Evolutionary conservation across 2,113 vertebrate genomes (phyloP).

Genomic region (Rhinichthys klamathensis): DNA sequence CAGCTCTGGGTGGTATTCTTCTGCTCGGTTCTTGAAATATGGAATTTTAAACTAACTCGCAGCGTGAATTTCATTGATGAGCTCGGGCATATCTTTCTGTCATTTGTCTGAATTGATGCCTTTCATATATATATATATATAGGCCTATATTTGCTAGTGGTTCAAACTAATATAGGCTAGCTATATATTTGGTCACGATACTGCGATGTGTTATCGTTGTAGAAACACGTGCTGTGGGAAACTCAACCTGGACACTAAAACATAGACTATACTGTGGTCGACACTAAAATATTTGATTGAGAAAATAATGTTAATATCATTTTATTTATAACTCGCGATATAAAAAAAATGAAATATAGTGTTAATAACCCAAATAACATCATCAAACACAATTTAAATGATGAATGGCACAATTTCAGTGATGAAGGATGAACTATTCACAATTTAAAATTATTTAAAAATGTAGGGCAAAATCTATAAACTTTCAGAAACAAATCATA

Average conservation of each 20-base stretch:
- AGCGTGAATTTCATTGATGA: constrained; percentile 21
- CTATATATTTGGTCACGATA: neutral
- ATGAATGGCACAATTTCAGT: neutral
- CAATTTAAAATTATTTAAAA: neutral
- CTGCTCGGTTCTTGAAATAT: constrained; percentile 18
- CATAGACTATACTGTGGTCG: neutral
- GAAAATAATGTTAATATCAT: neutral
- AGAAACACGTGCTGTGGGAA: neutral
- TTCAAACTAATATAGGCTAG: neutral
- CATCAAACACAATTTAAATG: neutral
- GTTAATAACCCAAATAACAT: neutral
- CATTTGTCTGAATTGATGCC: constrained; percentile 12
- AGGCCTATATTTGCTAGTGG: neutral
- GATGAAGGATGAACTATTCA: neutral
- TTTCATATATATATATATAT: neutral
- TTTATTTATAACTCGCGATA: neutral
- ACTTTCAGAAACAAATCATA: neutral
- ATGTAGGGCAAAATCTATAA: neutral
- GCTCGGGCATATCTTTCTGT: neutral
- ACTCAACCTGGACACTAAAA: neutral
- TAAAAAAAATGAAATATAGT: no score
- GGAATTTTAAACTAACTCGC: constrained; percentile 14
- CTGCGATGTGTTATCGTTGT: neutral
- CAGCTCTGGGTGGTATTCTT: constrained; percentile 23
- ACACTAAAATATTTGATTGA: neutral